Evolutionary conservation across 2,888 invertebrate species (phyloP).

Genomic region (Fragum fragum): DNA sequence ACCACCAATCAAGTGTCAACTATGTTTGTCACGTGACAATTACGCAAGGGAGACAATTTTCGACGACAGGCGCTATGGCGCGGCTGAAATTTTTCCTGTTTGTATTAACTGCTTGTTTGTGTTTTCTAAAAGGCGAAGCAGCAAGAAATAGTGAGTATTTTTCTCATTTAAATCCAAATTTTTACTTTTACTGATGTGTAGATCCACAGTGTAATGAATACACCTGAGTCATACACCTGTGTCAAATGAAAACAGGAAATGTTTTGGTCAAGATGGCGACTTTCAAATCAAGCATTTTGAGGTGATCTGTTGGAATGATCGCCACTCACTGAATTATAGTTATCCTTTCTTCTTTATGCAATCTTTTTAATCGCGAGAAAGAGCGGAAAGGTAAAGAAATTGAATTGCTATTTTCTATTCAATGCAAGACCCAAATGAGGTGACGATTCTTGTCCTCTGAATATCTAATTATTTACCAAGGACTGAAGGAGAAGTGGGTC

Average conservation of each 20-base stretch:
- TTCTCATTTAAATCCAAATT: neutral
- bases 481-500: too few relatives aligned
- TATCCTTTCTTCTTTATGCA: too few relatives aligned
- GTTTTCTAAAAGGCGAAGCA: conserved; percentile 23
- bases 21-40: conserved; percentile 47
- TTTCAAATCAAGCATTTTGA: neutral
- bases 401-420: too few relatives aligned
- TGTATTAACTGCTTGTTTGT: conserved; percentile 39
- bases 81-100: conserved; percentile 43
- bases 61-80: conserved; percentile 58
- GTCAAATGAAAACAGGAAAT: conserved; percentile 26
- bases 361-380: too few relatives aligned
- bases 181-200: too few relatives aligned
- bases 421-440: too few relatives aligned
- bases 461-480: too few relatives aligned
- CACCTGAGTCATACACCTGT: conserved; percentile 51
- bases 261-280: conserved; percentile 23
- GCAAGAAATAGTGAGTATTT: conserved; percentile 59
- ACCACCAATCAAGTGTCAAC: conserved; percentile 18
- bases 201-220: too few relatives aligned
- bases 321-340: too few relatives aligned
- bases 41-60: conserved; percentile 52
- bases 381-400: too few relatives aligned
- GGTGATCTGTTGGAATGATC: too few relatives aligned
- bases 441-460: too few relatives aligned